A percentile compares a stretch with the other conserved stretches of the same genome.
phyloP scores from a whole-genome alignment of 2,888 invertebrate species.

The Chaitophorus viminalis region DNA sequence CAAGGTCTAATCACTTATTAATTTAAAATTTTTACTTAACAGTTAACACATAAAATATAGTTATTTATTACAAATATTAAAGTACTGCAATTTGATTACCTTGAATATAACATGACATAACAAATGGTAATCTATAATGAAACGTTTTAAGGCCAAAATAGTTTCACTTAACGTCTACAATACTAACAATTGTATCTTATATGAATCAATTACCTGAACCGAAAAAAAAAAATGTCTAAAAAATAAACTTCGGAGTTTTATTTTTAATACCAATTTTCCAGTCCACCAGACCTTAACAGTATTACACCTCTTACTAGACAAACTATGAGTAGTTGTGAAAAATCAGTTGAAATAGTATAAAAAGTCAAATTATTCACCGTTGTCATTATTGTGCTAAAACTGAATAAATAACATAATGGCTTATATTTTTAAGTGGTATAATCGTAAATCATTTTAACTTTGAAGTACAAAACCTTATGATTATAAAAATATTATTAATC shows the following conservation, averaged over 20 bases:
- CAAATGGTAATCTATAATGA: constrained; percentile 59
- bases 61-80: constrained; percentile 57
- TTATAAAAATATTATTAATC: neutral
- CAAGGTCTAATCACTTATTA: constrained; percentile 52
- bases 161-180: constrained; percentile 55
- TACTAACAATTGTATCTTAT: constrained; percentile 54
- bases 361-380: constrained; percentile 40
- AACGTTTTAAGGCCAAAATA: constrained; percentile 61
- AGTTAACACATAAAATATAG: constrained; percentile 31
- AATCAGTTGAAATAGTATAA: constrained; percentile 37
- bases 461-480: neutral
- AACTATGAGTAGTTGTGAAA: constrained; percentile 40
- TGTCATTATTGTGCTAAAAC: constrained; percentile 27
- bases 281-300: constrained; percentile 57
- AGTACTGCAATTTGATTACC: constrained; percentile 53
- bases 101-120: constrained; percentile 60
- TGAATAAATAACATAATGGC: constrained; percentile 20
- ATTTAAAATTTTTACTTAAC: constrained; percentile 27
- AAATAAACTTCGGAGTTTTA: constrained; percentile 45
- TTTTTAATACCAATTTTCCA: constrained; percentile 56
- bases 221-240: constrained; percentile 37
- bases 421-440: neutral
- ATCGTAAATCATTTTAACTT: neutral
- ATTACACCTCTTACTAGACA: constrained; percentile 39
- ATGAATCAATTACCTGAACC: constrained; percentile 49